Base-by-base conservation (phyloP, 1,140 invertebrate genomes). In the Antheraea pernyi region DNA sequence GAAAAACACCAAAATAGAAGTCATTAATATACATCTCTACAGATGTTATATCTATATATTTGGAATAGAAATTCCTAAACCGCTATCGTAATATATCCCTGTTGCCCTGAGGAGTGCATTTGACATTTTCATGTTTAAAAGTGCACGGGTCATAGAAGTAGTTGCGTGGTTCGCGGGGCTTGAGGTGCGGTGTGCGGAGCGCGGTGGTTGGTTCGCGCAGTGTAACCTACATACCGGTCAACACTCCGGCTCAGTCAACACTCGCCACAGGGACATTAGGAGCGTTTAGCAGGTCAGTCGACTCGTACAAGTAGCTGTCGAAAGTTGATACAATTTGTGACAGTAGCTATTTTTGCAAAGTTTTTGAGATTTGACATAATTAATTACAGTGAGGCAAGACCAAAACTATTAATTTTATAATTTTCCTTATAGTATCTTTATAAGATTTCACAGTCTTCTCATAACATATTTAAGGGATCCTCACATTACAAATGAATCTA, bases 191-290 rank as follows among this genome's bases (percentile, higher is more conserved):
- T 67, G 74, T 53, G 71, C 30, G 67, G 70, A 71, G 74, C 61
- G 76, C 70, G 77, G 65, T 76, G 77, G 79, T 74, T 76, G 82
- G 81, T 83, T 86, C 83, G 86, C 81, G 85, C 85, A 69, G 79
- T 79, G 84, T 90, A 88, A 90, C 89, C 89, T 88, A 91, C 86
- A 91, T 91, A 88, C 89, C 89, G 89, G 89, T 91, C 89, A 91
- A 88, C 88, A 91, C 89, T 91, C 89, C 89, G 89, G 73, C 88
- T 84, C 89, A 91, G 89, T 91, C 89, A 90, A 91, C 89, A 91
- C 84, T 89, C 89, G 88, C 87, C 88, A 88, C 89, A 91, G 89
- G 89, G 89, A 90, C 89, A 85, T 88, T 80, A 80, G 89, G 77
- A 75, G 83, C 83, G 82, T 86, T 91, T 78, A 75, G 66, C 71